Evolutionary conservation across 2,888 invertebrate genomes (phyloP), one percentile per base, ranked within the genome.

Genomic region (Heliconius cydno): DNA sequence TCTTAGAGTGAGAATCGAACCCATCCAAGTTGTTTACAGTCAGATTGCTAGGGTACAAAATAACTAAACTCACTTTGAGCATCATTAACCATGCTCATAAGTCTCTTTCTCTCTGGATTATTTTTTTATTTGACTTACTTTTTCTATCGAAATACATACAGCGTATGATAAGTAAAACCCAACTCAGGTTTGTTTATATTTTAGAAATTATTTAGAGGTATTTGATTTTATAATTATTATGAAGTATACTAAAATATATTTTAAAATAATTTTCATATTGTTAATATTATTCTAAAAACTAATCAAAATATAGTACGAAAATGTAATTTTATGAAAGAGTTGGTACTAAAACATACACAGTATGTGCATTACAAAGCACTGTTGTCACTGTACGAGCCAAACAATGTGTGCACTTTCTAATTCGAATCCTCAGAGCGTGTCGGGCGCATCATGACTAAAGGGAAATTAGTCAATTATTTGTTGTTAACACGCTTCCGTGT

Each of bases 321-420:
- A 70, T 13, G 1, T 68, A 41, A 41, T 41, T 70, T 30, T 15
- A 46, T 41, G 15, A 46, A 46, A 70, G 25, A 70, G 15, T 25
- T 70, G 19, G 19, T 3, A 70, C 25, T 70, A 13, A 41, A 28
- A 70, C 41, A 41, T 46, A 70, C 25, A 70, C 4, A 65, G 5
- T 60, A 38, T 34, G 38, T 60, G 34, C 34, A 73, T 73, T 60
- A 60, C 73, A 73, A 73, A 73, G 73, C 38, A 57, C 34, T 60
- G 60, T 73, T 73, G 73, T 60, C 73, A 73, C 60, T 73, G 34
- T 73, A 57, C 34, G 34, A 60, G 73, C 38, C 46, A 41, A 79
- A 78, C 65, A 72, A 72, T 76, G 75, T 76, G 41, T 41, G 78
- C 76, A 82, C 83, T 82, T 83, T 83, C 82, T 83, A 82, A 79